Evolutionary conservation across 2,113 vertebrate genomes (phyloP), one percentile per base, ranked within the genome.

Genomic region (Antechinus stuartii): DNA sequence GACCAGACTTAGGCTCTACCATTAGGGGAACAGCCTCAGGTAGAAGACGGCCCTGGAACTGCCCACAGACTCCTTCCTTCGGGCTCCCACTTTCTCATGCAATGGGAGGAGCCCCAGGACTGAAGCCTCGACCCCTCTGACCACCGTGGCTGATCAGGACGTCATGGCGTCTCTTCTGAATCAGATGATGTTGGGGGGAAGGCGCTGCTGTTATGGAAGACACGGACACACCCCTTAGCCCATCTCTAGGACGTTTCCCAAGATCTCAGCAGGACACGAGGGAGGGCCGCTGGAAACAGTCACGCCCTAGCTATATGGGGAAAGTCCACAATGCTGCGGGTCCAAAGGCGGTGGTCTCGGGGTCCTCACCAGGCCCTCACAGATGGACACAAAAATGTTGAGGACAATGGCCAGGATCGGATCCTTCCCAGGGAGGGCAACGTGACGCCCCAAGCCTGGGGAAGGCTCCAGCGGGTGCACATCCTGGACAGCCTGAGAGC

Each of bases 231-330:
- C 61, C 90, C 14, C 96, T 94, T 92, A 97, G 91, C 94, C 95
- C 95, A 55, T 94, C 93, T 93, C 97, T 91, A 76, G 96, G 97
- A 95, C 89, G 94, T 97, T 97, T 96, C 97, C 97, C 55, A 94
- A 96, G 94, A 95, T 92, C 90, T 93, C 97, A 97, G 97, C 95
- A 57, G 91, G 84, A 97, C 91, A 93, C 76, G 91, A 96, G 89
- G 93, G 90, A 97, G 96, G 47, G 95, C 42, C 94, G 57, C 50
- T 54, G 92, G 97, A 94, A 97, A 97, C 52, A 94, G 96, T 91
- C 54, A 93, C 57, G 3, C 42, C 84, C 92, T 89, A 95, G 89
- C 93, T 93, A 91, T 97, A 93, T 8, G 89, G 90, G 52, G 97
- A 76, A 95, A 93, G 50, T 19, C 94, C 92, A 52, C 95, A 95